Evolutionary conservation across 2,797 vertebrate genomes (phyloP).

Genomic region (Knipowitschia caucasica): DNA sequence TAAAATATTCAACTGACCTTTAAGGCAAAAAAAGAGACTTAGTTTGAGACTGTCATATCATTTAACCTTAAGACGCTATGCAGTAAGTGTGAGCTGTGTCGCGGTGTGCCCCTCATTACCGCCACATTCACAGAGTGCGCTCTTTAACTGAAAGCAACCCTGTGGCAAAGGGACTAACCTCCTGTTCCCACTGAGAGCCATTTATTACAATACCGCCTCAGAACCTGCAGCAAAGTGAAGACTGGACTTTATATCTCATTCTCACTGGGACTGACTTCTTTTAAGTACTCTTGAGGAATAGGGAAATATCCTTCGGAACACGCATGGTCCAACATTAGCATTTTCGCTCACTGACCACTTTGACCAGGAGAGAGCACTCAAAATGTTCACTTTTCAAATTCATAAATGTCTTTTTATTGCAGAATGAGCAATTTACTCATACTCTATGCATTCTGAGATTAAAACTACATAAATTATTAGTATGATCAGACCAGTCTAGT

Average conservation of each 20-base stretch:
- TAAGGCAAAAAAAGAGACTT: constrained; percentile 74
- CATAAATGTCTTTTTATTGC: no score
- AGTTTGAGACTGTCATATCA: constrained; percentile 77
- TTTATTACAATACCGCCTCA: constrained; percentile 41
- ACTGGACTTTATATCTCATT: constrained; percentile 57
- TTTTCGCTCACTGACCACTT: background rate
- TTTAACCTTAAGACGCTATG: constrained; percentile 78
- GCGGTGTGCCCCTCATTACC: constrained; percentile 72
- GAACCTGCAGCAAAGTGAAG: constrained; percentile 48
- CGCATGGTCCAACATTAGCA: background rate
- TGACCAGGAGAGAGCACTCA: background rate
- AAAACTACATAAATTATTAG: no score
- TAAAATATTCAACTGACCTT: constrained; percentile 83
- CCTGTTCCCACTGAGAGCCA: constrained; percentile 45
- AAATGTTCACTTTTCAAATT: no score
- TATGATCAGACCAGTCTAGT: no score
- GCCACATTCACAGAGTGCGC: constrained; percentile 56
- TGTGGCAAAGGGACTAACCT: constrained; percentile 51
- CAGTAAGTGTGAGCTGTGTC: constrained; percentile 55
- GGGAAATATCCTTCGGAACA: background rate
- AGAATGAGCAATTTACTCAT: no score
- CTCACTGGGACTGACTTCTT: constrained; percentile 21
- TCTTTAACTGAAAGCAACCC: constrained; percentile 57
- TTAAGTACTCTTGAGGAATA: background rate
- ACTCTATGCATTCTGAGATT: no score